phyloP scores from a whole-genome alignment of 1,140 invertebrate genomes.

The Colletes gigas region DNA sequence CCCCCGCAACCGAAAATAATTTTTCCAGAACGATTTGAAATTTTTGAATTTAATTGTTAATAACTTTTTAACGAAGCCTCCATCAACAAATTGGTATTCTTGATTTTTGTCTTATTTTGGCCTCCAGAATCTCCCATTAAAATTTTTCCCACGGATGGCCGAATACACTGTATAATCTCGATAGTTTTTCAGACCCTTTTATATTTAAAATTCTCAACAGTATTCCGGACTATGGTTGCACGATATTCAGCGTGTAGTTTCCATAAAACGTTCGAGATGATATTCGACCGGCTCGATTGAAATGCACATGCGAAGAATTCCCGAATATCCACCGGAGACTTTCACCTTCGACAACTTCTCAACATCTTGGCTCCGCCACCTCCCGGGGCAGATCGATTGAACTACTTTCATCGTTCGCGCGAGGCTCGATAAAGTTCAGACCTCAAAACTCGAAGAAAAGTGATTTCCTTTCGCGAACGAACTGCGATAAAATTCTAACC shows the following conservation, averaged over 20 bases:
- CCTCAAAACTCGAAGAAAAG: background rate
- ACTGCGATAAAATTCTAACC: background rate
- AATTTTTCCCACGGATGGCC: too few species aligned
- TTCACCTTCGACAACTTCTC: conserved; percentile 12
- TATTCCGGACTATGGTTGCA: background rate
- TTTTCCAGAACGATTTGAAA: too few species aligned
- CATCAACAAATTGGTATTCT: too few species aligned
- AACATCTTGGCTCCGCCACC: background rate
- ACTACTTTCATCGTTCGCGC: background rate
- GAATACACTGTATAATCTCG: too few species aligned
- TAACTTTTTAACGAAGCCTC: too few species aligned
- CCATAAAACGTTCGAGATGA: background rate
- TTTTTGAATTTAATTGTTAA: too few species aligned
- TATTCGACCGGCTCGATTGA: background rate
- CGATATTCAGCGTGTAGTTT: background rate
- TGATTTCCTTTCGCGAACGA: background rate
- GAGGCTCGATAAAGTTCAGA: background rate
- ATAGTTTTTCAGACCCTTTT: too few species aligned
- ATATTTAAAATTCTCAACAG: too few species aligned
- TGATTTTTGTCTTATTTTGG: too few species aligned
- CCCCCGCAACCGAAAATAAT: too few species aligned
- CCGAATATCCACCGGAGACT: background rate
- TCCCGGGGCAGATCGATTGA: background rate
- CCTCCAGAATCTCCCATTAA: too few species aligned
- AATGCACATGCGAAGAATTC: conserved; percentile 21